phyloP scores from a whole-genome alignment of 2,888 invertebrate species.

The Athalia cordata region DNA sequence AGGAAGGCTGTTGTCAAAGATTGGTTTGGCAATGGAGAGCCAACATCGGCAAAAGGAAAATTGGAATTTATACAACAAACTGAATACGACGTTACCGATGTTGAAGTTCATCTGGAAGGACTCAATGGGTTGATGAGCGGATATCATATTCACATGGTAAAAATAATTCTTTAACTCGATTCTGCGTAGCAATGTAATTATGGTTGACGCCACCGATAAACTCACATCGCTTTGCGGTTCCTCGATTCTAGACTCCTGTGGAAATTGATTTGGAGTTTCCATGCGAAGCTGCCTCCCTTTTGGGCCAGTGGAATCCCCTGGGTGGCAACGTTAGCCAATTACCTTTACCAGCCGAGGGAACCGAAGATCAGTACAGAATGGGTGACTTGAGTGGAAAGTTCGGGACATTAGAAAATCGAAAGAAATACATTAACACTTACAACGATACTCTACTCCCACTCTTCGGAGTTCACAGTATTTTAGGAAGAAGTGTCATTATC shows the following conservation, averaged over 20 bases:
- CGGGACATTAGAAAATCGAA: constrained; percentile 82
- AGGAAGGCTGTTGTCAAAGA: constrained; percentile 90
- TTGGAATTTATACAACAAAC: constrained; percentile 90
- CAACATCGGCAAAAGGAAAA: constrained; percentile 81
- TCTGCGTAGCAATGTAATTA: constrained; percentile 24
- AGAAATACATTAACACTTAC: constrained; percentile 77
- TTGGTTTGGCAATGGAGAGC: constrained; percentile 90
- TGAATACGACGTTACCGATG: constrained; percentile 88
- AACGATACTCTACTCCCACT: constrained; percentile 90
- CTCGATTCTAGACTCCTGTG: constrained; percentile 81
- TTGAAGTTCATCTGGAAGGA: constrained; percentile 85
- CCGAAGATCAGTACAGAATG: constrained; percentile 90
- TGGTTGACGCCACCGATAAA: neutral
- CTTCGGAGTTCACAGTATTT: constrained; percentile 86
- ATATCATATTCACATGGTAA: constrained; percentile 89
- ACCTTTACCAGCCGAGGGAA: constrained; percentile 81
- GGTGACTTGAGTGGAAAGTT: constrained; percentile 92
- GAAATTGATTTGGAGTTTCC: constrained; percentile 90
- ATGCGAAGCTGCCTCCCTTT: constrained; percentile 87
- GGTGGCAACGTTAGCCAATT: constrained; percentile 79
- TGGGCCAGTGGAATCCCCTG: constrained; percentile 92
- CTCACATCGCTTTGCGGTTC: neutral
- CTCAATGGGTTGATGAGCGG: constrained; percentile 79
- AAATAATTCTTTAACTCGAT: constrained; percentile 50
- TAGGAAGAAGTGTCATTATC: constrained; percentile 91